These are phyloP conservation scores for Phocoena phocoena DNA, from an alignment of 2,113 vertebrate genomes.

Conservation along the genomic window DNA sequence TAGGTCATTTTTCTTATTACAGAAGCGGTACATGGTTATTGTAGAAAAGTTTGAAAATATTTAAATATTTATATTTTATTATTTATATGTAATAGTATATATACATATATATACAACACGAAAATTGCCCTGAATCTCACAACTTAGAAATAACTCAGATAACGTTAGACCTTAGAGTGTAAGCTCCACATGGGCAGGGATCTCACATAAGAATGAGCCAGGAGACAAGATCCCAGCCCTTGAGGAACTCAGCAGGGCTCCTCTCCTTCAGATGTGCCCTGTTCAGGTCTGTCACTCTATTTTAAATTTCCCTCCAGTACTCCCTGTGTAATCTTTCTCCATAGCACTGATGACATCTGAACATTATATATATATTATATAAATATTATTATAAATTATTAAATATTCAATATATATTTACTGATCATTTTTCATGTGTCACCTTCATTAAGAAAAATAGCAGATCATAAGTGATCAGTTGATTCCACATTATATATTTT, in stretches of 20 bases:
- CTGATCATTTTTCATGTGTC: not conserved
- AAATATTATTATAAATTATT: not conserved
- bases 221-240: not conserved
- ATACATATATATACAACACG: not conserved
- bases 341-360: not conserved
- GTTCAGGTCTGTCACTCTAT: not conserved
- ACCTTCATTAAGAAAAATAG: not conserved
- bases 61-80: not conserved
- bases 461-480: not conserved
- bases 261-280: not conserved
- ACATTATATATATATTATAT: not conserved
- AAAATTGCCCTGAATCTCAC: not conserved
- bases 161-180: not conserved
- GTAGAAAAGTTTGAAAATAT: not conserved
- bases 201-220: not conserved
- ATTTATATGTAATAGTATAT: not conserved
- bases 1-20: not conserved
- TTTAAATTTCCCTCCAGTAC: not conserved
- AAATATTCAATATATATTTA: not conserved
- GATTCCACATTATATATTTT: not conserved
- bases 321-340: not conserved
- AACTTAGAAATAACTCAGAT: not conserved
- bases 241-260: not conserved
- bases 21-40: not conserved
- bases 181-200: not conserved